Conservation (phyloP, 1,140 invertebrate genomes). For the Papilio polytes region DNA sequence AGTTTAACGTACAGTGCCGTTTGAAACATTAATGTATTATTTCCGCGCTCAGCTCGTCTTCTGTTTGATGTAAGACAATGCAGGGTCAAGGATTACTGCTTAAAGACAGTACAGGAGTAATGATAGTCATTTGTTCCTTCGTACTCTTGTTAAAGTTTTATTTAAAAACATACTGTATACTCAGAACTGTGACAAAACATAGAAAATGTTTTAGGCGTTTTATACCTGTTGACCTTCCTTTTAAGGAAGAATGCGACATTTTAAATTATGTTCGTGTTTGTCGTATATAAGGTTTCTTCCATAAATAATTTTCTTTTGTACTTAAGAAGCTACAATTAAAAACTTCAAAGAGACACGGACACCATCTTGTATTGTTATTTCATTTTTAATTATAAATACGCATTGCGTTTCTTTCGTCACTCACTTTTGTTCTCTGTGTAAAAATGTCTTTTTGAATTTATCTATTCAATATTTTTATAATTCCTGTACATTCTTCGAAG, state of each 20-base stretch:
- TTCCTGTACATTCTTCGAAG: no score
- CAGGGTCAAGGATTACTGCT: neutral
- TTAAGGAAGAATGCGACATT: no score
- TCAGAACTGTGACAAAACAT: no score
- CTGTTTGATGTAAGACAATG: constrained; percentile 2
- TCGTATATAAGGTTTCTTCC: no score
- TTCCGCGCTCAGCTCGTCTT: neutral
- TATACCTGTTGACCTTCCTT: no score
- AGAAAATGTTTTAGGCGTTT: no score
- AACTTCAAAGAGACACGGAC: neutral
- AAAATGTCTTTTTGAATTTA: neutral
- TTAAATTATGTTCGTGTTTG: no score
- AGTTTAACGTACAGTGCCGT: neutral
- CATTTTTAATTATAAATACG: neutral
- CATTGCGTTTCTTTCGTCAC: neutral
- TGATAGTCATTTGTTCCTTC: no score
- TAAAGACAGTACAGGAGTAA: no score
- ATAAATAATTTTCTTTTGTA: neutral
- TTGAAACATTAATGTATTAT: constrained; percentile 10
- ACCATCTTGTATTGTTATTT: neutral
- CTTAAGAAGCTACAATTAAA: neutral
- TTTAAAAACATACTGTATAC: neutral
- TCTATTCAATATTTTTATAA: no score
- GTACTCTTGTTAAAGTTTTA: no score
- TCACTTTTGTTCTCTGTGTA: neutral